Evolutionary conservation across 2,797 vertebrate species (phyloP), one percentile per base, ranked within the genome.

Genomic region (Scyliorhinus canicula): DNA sequence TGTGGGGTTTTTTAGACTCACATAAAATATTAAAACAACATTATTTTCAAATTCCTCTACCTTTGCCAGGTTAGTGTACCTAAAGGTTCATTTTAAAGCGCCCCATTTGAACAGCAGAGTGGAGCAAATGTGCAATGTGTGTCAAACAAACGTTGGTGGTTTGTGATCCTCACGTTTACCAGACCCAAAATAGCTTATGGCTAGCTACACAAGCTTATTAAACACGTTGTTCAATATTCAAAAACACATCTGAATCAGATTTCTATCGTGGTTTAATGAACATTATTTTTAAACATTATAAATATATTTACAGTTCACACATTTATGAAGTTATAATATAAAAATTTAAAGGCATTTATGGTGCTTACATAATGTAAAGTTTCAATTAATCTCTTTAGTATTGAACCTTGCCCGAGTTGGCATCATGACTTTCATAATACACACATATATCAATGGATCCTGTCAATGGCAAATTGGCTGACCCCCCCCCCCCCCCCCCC

Each of bases 1-100:
- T 71, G 65, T 93, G 67, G 26, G n/a, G 31, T 93, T 47, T 52
- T 11, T 74, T 94, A 67, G 44, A 94, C 74, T 94, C 71, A 94
- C 47, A 93, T 74, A 52, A 93, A 93, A 91, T 19, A 74, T 31
- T 94, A 47, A 69, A 94, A 21, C 50, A 16, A 47, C 16, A 55
- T 8, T 74, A 50, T 94, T 93, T 69, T 67, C 44, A 71, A 47
- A 91, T 71, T 88, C 50, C 93, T 52, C 26, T 55, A 35, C 5
- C 28, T 93, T 93, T 93, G 93, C 65, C 44, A 19, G 47, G 47
- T 93, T 50, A 14, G 50, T 93, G n/a, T 21, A n/a, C 44, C 47
- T 69, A 67, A 47, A 35, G 21, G 60, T 65, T 74, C 52, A 12
- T 94, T 74, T 94, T 50, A 71, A 71, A 94, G 40, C 67, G 14